Percentiles rank a stretch among this genome's conserved stretches.
phyloP scores from a whole-genome alignment of 2,888 invertebrate genomes.

The Scaptomyza polygonia region DNA sequence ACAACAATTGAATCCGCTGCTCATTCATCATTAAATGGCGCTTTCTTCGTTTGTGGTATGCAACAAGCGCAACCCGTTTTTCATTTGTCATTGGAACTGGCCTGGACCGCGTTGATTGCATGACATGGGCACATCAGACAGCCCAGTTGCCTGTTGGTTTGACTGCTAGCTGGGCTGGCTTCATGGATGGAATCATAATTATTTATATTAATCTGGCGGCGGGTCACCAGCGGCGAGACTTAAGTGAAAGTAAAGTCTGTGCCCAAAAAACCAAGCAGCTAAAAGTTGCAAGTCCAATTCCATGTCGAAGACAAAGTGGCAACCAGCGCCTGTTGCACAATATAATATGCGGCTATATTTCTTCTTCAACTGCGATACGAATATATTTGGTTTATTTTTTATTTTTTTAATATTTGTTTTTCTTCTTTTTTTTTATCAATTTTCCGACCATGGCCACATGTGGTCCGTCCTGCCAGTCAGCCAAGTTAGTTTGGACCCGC shows the following conservation, averaged over 20 bases:
- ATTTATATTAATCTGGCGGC: constrained; percentile 80
- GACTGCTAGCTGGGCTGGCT: constrained; percentile 5
- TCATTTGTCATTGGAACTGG: constrained; percentile 48
- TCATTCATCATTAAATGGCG: constrained; percentile 32
- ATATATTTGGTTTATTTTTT: constrained; percentile 20
- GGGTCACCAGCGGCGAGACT: constrained; percentile 65
- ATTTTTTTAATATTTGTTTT: constrained; percentile 2
- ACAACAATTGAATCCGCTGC: constrained; percentile 14
- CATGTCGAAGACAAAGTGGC: constrained; percentile 17
- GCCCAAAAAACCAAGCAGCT: constrained; percentile 32
- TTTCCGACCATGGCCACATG: constrained; percentile 58
- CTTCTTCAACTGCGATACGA: constrained; percentile 51
- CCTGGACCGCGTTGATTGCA: constrained; percentile 63
- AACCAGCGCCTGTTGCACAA: constrained; percentile 69
- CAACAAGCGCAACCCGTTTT: constrained; percentile 42
- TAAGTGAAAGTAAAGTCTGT: constrained; percentile 66
- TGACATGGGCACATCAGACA: constrained; percentile 75
- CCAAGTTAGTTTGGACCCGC: constrained; percentile 31
- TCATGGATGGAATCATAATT: constrained; percentile 65
- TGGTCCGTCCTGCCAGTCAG: constrained; percentile 45
- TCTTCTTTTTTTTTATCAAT: constrained; percentile 36
- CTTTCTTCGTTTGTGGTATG: constrained; percentile 44
- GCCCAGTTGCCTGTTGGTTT: constrained; percentile 15
- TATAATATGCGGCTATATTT: constrained; percentile 62
- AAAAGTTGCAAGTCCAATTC: constrained; percentile 15